Evolutionary conservation across 2,113 vertebrate genomes (phyloP), one percentile per base, ranked within the genome.

Genomic region (Triplophysa tibetana): DNA sequence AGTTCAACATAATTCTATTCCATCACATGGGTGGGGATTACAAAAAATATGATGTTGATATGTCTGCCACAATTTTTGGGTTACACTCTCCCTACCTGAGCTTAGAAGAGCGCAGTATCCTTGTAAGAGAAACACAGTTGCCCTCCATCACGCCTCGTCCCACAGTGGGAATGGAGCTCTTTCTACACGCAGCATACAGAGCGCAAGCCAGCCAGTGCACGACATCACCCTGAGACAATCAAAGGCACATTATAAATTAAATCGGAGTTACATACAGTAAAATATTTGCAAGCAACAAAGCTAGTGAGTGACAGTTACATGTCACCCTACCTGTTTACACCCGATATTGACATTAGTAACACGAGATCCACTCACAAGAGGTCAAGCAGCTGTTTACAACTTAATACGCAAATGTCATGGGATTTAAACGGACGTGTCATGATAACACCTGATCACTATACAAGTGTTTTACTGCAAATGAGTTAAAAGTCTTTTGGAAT

Each of bases 191-290:
- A 0, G 96, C 95, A 21, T 99, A 99, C 4, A 99, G 93, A 0
- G 97, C 92, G 48, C 97, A 99, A 50, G 95, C 96, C 87, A 99
- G 75, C 97, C 97, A 99, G 88, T 98, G 97, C 70, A 95, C 90
- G 78, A 95, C 91, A 45, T 98, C 96, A 3, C 97, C 97, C 97
- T 99, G 88, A 24, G 84, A 43, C 9, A 24, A 70, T 11, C 62
- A 77, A 45, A 56, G 45, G 24, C 4, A 63, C 11, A 33, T n/a
- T 16, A 12, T 6, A 52, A 21, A 65, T 8, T 1, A 26, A 63
- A 19, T 19, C 52, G 19, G 17, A 7, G 14, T 4, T 17, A 16
- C 16, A 54, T 54, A 54, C 26, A 29, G 29, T 29, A 3, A 29
- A 29, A 29, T 4, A 29, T 29, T 29, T 29, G 29, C 29, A 4